Evolutionary conservation across 2,797 vertebrate genomes (phyloP), one percentile per base, ranked within the genome.

Genomic region (Pseudochirops cupreus): DNA sequence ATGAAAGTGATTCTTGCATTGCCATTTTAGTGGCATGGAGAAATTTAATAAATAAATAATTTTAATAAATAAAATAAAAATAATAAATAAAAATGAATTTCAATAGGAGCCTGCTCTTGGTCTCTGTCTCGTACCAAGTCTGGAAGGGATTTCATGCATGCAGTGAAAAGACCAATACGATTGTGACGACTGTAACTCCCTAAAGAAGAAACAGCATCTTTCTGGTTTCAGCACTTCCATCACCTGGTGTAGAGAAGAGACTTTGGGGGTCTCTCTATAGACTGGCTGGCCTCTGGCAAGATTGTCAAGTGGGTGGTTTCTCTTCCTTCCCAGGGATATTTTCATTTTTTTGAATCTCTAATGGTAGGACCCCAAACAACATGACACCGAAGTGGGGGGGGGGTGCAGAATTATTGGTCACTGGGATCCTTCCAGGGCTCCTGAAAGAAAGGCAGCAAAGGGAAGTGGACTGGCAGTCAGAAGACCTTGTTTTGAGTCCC

Each of bases 11-110:
- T 55, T 93, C 53, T 95, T 90, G 39, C 94, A 58, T 98, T 97
- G 98, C 98, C 98, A 98, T 98, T 99, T 99, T 98, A 96, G 96
- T 28, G 96, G 95, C 98, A 98, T 98, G 98, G 97, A 98, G 98
- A 91, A 54, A 98, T 98, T 55, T 98, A 98, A 98, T 99, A 98
- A 54, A 54, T 54, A 54, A 11, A 99, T 46, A 46, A 98, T 99
- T 98, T 53, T 98, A 98, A 98, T 98, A 98, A 99, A 99, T 99
- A 98, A 46, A 46, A 46, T 46, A 46, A 46, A 46, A 46, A 46
- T 98, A 98, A 98, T 99, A 98, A 54, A 54, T 54, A 54, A 11
- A 99, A 99, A 94, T 0, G 0, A 0, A 52, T 93, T 96, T 53
- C 14, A 14, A 53, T 0, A n/a, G 0, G 1, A 94, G 54, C 24